Percentiles rank a stretch among this genome's conserved stretches.
Evolutionary conservation across 2,113 vertebrate species (phyloP).

Genomic region (Passer domesticus): DNA sequence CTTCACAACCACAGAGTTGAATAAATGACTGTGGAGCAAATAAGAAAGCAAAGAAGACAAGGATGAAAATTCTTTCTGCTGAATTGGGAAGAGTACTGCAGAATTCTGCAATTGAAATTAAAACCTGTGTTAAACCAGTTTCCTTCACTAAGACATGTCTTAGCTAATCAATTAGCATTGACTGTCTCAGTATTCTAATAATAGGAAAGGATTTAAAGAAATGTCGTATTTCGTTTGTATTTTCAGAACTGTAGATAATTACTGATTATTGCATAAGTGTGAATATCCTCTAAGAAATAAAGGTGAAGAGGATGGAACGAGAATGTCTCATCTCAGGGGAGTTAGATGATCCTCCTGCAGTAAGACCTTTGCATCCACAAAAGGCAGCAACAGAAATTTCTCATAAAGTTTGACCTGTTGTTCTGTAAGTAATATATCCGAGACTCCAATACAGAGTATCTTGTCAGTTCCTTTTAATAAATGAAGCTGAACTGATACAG

Average conservation of each 20-base stretch:
- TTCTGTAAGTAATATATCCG: constrained; percentile 24
- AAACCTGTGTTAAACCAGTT: not conserved
- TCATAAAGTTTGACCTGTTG: constrained; percentile 50
- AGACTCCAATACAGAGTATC: constrained; percentile 37
- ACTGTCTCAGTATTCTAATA: not conserved
- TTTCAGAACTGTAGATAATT: not conserved
- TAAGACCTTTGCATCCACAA: not conserved
- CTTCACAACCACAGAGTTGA: not conserved
- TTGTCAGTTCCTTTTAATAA: constrained; percentile 53
- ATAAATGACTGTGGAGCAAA: not conserved
- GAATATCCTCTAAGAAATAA: not conserved
- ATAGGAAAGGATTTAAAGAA: not conserved
- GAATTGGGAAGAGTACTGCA: not conserved
- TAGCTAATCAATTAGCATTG: not conserved
- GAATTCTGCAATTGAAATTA: constrained; percentile 25
- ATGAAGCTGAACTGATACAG: constrained; percentile 59
- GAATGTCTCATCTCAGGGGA: not conserved
- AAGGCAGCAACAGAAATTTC: constrained; percentile 37
- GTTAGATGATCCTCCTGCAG: not conserved
- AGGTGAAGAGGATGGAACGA: not conserved
- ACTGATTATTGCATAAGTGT: not conserved
- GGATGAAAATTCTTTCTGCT: not conserved
- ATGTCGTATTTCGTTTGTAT: not conserved
- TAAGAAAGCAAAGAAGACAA: not conserved
- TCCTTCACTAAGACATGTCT: not conserved